Evolutionary conservation across 2,113 vertebrate genomes (phyloP).

Genomic region (Sinocyclocheilus maitianheensis): DNA sequence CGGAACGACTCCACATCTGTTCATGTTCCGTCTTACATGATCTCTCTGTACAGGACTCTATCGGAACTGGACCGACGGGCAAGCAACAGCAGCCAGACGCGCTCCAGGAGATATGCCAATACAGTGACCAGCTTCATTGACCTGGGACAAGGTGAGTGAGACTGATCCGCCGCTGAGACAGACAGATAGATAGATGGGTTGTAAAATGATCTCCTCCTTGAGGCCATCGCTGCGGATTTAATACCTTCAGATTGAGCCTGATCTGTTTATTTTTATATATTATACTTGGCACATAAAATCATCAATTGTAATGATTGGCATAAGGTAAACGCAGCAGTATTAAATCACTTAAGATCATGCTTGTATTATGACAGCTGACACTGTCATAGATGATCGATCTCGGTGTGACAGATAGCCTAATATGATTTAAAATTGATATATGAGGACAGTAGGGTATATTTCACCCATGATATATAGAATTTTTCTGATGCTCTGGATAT

Average conservation of each 20-base stretch:
- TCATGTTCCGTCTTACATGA: conserved; percentile 81
- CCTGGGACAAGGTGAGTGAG: conserved; percentile 70
- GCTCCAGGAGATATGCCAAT: conserved; percentile 69
- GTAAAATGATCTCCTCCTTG: not conserved
- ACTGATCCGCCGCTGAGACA: not conserved
- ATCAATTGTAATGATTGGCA: not conserved
- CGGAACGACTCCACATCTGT: conserved; percentile 73
- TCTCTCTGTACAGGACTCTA: conserved; percentile 80
- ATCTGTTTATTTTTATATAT: not conserved
- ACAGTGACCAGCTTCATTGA: conserved; percentile 85
- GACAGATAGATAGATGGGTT: conserved; percentile 1
- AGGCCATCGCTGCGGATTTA: not conserved
- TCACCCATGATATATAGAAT: not conserved
- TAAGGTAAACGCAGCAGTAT: not conserved
- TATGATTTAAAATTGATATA: not conserved
- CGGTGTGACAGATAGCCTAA: not conserved
- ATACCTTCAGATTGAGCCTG: not conserved
- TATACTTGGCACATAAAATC: not conserved
- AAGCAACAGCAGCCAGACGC: conserved; percentile 51
- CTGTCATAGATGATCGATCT: not conserved
- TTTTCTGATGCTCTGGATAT: not conserved
- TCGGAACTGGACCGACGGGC: conserved; percentile 65
- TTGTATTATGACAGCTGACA: not conserved
- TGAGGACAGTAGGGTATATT: not conserved
- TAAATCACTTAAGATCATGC: not conserved